Evolutionary conservation across 1,140 invertebrate species (phyloP).

Genomic region (Cotesia vestalis): DNA sequence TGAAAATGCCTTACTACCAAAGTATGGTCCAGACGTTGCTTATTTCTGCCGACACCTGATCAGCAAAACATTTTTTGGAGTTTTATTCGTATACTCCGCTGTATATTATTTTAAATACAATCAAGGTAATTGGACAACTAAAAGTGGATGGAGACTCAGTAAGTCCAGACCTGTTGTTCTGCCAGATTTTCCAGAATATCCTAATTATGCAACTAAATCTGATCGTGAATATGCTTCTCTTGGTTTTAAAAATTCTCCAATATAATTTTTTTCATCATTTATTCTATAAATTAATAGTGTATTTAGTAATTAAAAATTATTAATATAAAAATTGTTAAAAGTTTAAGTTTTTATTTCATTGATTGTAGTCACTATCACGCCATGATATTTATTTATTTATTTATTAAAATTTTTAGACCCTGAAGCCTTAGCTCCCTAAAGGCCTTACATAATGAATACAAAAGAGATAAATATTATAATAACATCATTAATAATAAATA

Average conservation of each 20-base stretch:
- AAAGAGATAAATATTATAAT: too few relatives aligned
- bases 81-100: background rate
- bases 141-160: constrained; percentile 13
- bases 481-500: too few relatives aligned
- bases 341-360: background rate
- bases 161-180: constrained; percentile 15
- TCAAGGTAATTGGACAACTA: constrained; percentile 24
- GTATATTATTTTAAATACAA: constrained; percentile 35
- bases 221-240: constrained; percentile 21
- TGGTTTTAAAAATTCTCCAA: constrained; percentile 31
- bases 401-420: too few relatives aligned
- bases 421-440: too few relatives aligned
- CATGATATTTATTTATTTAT: too few relatives aligned
- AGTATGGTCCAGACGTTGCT: constrained; percentile 15
- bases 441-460: too few relatives aligned
- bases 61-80: constrained; percentile 8
- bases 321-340: background rate
- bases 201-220: constrained; percentile 27
- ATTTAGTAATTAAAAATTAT: constrained; percentile 19
- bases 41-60: constrained; percentile 26
- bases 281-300: background rate
- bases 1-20: constrained; percentile 50
- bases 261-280: constrained; percentile 17
- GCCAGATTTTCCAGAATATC: constrained; percentile 20
- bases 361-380: too few relatives aligned